Base-by-base conservation (phyloP, 64 coral and sea anemone genomes). In the Pocillopora verrucosa region DNA sequence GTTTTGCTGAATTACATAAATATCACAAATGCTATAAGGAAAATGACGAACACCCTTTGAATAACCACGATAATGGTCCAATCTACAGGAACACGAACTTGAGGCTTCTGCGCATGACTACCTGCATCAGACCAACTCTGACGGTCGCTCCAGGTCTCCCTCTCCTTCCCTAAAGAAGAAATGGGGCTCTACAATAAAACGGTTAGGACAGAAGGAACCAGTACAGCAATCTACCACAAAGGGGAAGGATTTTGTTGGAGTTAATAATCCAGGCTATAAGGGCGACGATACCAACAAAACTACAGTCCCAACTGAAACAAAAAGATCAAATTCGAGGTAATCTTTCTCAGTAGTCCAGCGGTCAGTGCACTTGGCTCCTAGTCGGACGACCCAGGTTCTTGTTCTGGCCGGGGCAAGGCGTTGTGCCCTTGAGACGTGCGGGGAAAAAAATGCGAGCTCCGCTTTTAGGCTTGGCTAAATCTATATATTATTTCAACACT, bases 71-170 rank as follows among this genome's bases (percentile, higher is more conserved):
- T 24, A 24, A 70, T 70, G 0, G 25, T 70, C 12, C 25, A 70
- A 25, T 56, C 68, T 45, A 15, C 19, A 85, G 84, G 90, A 92
- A 34, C 90, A 92, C 11, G 90, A 92, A 92, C 61, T 87, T 13
- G 90, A 92, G 61, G 83, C 84, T 72, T 24, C n/a, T 22, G 90
- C 75, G 13, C 90, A 92, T 74, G 73, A 80, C 17, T 25, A 56
- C 20, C 20, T 92, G n/a, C 83, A 92, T 45, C 61, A 92, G 37
- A 72, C 56, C 4, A 41, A 87, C 15, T 77, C 90, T 4, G 36
- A 51, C 59, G 69, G 2, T 56, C 36, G 82, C 11, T 85, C 82
- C 82, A 86, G 76, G 45, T 65, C 83, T 14, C 84, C 84, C 22
- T 59, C 83, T 12, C 90, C 83, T 0, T 51, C 41, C 4, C 37